Base-by-base conservation (phyloP, 2,797 vertebrate species). In the Tragopan temminckii region DNA sequence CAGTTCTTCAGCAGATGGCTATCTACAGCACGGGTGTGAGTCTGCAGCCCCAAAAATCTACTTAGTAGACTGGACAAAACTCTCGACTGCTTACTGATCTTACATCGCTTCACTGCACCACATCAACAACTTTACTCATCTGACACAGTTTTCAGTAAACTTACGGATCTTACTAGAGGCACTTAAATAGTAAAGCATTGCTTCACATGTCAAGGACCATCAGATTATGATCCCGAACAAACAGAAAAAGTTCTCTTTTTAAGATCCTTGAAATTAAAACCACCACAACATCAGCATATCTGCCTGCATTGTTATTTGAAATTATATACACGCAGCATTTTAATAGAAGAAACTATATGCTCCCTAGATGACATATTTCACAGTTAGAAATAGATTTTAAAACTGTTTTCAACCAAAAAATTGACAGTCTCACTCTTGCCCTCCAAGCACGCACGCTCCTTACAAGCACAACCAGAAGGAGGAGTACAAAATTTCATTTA, bases 371-470 rank as follows among this genome's bases (percentile, higher is more conserved):
- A 96, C 92, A 95, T 69, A 94, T 97, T 97, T 97, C 97, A 97
- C 92, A 94, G 82, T 84, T 83, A 95, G 93, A 97, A 97, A 96
- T 87, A 97, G 95, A 98, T 95, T 96, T 97, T 96, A 95, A 97
- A 97, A 96, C 52, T 91, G 8, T 94, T 97, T 98, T 96, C 85
- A 89, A 84, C 85, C 93, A 97, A 94, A 72, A 95, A 96, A 97
- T 92, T 96, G 95, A 93, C 88, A 96, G 67, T 80, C 85, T 91
- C 87, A 76, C 79, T 85, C 88, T 77, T 86, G 74, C 74, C 63
- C 84, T 95, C 80, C 46, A 80, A 35, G 31, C 27, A 19, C 35
- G 17, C 53, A 45, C 14, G 71, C 71, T 97, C 90, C 66, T 94
- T 90, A 89, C 93, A 83, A 94, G 77, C 88, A 89, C 77, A 77